Evolutionary conservation across 1,140 invertebrate species (phyloP).

Genomic region (Ylistrum balloti): DNA sequence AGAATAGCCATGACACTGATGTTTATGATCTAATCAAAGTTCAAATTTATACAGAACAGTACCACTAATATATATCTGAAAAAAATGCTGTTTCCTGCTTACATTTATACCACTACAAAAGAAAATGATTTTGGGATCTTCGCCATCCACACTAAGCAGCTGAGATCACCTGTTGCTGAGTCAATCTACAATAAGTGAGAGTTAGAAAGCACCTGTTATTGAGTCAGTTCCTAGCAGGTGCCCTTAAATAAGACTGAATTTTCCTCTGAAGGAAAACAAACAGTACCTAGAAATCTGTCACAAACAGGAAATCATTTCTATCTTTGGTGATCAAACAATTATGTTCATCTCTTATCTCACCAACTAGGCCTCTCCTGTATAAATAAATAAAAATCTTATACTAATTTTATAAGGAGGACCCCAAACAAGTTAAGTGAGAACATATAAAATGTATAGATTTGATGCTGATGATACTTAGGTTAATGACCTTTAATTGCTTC

Average conservation of each 20-base stretch:
- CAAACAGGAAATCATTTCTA: background rate
- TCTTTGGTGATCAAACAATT: constrained; percentile 27
- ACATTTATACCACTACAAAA: background rate
- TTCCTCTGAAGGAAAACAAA: background rate
- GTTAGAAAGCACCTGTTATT: background rate
- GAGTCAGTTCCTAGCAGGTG: background rate
- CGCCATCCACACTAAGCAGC: background rate
- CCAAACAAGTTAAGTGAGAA: constrained; percentile 39
- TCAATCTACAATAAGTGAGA: background rate
- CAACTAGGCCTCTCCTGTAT: background rate
- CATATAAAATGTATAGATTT: background rate
- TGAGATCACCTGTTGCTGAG: background rate
- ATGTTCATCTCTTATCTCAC: background rate
- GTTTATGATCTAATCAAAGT: background rate
- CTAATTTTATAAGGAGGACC: background rate
- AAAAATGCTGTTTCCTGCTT: background rate
- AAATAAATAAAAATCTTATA: background rate
- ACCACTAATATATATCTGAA: too few species aligned
- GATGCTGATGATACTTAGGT: background rate
- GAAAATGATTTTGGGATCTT: background rate
- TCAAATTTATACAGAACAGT: background rate
- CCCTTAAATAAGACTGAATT: background rate
- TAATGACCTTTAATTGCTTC: constrained; percentile 2
- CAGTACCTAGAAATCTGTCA: background rate
- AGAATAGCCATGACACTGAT: background rate